Evolutionary conservation across 2,113 vertebrate genomes (phyloP).

Genomic region (Xiphias gladius): DNA sequence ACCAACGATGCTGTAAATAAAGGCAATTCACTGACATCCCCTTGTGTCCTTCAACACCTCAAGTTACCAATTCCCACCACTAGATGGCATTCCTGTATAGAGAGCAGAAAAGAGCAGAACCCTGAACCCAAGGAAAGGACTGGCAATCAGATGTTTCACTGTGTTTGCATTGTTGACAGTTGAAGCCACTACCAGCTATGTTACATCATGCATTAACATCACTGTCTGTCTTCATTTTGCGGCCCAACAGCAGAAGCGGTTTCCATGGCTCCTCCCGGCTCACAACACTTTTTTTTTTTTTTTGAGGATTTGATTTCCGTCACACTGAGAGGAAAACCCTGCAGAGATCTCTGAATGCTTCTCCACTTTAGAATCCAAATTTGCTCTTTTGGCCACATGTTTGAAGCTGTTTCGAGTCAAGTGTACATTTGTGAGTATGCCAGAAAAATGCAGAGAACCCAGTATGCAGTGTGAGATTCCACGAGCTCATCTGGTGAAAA

Average conservation of each 20-base stretch:
- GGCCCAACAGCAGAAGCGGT: background rate
- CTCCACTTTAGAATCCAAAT: slow-evolving; percentile 20
- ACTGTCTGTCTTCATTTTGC: slow-evolving; percentile 1
- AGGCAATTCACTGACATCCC: background rate
- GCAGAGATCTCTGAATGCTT: slow-evolving; percentile 22
- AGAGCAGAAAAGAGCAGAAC: slow-evolving; percentile 9
- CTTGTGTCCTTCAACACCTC: background rate
- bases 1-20: slow-evolving; percentile 20
- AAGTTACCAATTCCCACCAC: slow-evolving; percentile 45
- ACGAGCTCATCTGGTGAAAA: slow-evolving; percentile 41
- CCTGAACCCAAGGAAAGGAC: background rate
- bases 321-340: slow-evolving; percentile 19
- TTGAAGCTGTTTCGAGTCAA: slow-evolving; percentile 41
- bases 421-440: slow-evolving; percentile 30
- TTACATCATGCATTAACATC: slow-evolving; percentile 42
- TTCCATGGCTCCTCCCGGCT: background rate
- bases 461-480: slow-evolving; percentile 22
- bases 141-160: slow-evolving; percentile 7
- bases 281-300: slow-evolving; percentile 24
- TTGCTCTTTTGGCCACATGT: slow-evolving; percentile 37
- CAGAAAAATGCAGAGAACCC: background rate
- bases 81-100: slow-evolving; percentile 72
- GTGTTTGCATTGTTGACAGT: slow-evolving; percentile 26
- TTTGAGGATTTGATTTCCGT: slow-evolving; percentile 30
- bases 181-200: slow-evolving; percentile 18